Base-by-base conservation (phyloP, 2,797 vertebrate genomes). In the Hemibagrus guttatus region DNA sequence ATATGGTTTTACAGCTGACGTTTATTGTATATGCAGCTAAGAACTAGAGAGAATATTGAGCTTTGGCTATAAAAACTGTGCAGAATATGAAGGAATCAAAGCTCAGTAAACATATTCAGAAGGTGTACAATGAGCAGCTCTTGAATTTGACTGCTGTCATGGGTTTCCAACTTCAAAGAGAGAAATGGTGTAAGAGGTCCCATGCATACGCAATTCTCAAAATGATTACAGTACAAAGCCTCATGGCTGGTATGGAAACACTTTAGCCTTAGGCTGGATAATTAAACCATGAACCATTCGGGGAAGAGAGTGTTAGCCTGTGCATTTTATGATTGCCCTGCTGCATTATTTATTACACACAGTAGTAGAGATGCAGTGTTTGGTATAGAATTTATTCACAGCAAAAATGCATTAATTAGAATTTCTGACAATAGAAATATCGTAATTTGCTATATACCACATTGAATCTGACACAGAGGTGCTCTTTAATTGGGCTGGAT, bases 161-260 rank as follows among this genome's bases (percentile, higher is more conserved):
- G 88, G 79, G 56, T 28, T 93, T 89, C 88, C 81, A 89, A 88
- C 90, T 92, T 94, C 91, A 93, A 92, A 93, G 85, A 88, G 68
- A 68, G 89, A 23, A 87, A 63, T 81, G 61, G 59, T 89, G 88
- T 78, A 81, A 84, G 35, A 88, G 84, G 46, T 16, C 66, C 90
- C 87, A 90, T 89, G 71, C 88, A 90, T 90, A 87, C 89, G 78
- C 78, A 61, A 16, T 80, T 66, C 85, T 26, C 84, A 46, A 49
- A 75, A 88, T 87, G n/a, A 89, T 84, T 79, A 79, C 23, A 78
- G 68, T 21, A 87, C 86, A 90, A 82, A 87, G 84, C 86, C 42
- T 84, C 79, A 79, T 31, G 63, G 78, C 85, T 81, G 6, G 17
- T 59, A 31, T 42, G 80, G 19, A 52, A 49, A 58, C 61, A 42